These are phyloP conservation scores for Zeus faber DNA, from an alignment of 2,113 vertebrate genomes.

Conservation along the genomic window DNA sequence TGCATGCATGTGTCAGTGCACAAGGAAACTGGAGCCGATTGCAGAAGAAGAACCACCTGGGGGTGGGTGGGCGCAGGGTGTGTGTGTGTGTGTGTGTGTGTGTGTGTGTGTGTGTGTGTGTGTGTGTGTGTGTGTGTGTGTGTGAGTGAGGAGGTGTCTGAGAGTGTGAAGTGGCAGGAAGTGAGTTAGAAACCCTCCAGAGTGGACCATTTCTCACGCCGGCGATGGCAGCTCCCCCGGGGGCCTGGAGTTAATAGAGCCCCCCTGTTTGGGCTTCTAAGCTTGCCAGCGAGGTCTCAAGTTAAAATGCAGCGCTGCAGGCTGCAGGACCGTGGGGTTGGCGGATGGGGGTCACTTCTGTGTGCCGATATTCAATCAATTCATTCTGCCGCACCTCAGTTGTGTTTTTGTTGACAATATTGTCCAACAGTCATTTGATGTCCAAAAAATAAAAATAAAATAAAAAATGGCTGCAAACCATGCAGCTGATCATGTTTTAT, in stretches of 20 bases:
- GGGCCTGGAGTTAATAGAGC: constrained; percentile 54
- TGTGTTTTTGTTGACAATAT: no score
- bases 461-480: no score
- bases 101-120: constrained; percentile 12
- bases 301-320: no score
- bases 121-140: constrained; percentile 5
- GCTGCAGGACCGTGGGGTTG: no score
- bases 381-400: no score
- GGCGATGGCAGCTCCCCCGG: constrained; percentile 15
- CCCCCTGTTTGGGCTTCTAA: constrained; percentile 23
- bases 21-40: no score
- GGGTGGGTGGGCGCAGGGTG: neutral
- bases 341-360: neutral
- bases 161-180: constrained; percentile 68
- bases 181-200: constrained; percentile 50
- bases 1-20: neutral
- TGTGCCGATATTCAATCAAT: no score
- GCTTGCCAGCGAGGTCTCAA: no score
- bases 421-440: no score
- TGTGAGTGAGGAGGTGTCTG: constrained; percentile 35
- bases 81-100: constrained; percentile 18
- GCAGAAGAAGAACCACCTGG: no score
- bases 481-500: no score
- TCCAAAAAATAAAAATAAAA: no score
- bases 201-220: constrained; percentile 45